Percentiles rank a stretch among this genome's conserved stretches.
These are phyloP conservation scores for Parauchenoglanis ngamensis DNA, from an alignment of 2,797 vertebrate species.

Conservation along the genomic window DNA sequence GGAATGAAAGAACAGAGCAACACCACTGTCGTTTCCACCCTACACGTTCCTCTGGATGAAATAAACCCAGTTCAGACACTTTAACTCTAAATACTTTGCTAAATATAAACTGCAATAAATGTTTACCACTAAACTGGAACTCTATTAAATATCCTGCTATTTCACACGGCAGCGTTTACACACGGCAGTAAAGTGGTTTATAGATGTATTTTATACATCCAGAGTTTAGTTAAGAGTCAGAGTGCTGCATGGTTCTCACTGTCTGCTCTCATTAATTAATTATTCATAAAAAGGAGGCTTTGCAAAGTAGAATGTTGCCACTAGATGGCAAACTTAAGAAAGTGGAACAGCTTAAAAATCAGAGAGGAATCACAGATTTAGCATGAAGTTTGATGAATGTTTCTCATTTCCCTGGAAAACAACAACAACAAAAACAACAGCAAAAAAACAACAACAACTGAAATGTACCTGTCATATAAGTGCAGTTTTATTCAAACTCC, in stretches of 20 bases:
- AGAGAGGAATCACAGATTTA: background rate
- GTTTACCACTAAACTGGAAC: conserved; percentile 3
- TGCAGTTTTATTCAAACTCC: background rate
- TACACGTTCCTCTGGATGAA: background rate
- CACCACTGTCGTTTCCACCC: background rate
- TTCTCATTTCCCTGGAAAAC: background rate
- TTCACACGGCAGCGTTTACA: background rate
- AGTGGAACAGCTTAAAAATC: background rate
- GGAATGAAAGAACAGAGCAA: background rate
- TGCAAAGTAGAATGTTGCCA: conserved; percentile 36
- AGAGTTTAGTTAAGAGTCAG: conserved; percentile 26
- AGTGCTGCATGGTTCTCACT: background rate
- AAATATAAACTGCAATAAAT: background rate
- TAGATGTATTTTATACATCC: conserved; percentile 27
- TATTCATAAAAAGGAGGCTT: background rate
- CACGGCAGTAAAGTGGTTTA: background rate
- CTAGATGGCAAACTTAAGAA: conserved; percentile 46
- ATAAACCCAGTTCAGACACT: background rate
- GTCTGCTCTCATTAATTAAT: conserved; percentile 9
- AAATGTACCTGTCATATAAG: background rate
- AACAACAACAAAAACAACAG: background rate
- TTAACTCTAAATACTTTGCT: background rate
- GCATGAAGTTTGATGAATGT: background rate
- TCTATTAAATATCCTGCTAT: background rate
- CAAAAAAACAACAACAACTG: background rate